Conservation (phyloP, 2,888 invertebrate species). For the Andrena marginata region DNA sequence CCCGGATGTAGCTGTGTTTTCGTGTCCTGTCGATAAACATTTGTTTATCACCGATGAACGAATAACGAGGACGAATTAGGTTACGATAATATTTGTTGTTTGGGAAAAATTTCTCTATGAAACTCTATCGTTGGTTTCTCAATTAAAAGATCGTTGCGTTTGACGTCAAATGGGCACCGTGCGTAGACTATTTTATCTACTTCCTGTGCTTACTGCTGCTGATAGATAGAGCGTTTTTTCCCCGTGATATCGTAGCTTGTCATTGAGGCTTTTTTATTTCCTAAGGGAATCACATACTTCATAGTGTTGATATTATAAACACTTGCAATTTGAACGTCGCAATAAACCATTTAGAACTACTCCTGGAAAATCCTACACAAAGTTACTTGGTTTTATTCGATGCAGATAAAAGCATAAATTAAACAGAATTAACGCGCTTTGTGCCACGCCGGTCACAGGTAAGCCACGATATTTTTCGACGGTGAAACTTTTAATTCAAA, state of each 20-base stretch:
- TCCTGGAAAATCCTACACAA: background rate
- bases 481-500: too few species aligned
- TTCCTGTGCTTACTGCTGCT: conserved; percentile 30
- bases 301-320: too few species aligned
- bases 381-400: background rate
- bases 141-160: conserved; percentile 10
- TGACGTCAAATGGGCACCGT: conserved; percentile 31
- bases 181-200: conserved; percentile 26
- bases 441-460: too few species aligned
- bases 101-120: background rate
- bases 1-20: background rate
- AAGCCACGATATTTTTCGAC: too few species aligned
- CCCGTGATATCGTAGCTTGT: conserved; percentile 11
- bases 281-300: background rate
- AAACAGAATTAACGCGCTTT: too few species aligned
- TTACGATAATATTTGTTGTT: conserved; percentile 17
- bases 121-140: conserved; percentile 22
- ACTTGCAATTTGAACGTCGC: background rate
- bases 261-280: conserved; percentile 11
- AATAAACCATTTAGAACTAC: background rate
- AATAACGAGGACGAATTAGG: background rate
- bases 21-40: background rate
- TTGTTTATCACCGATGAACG: background rate
- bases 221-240: conserved; percentile 25
- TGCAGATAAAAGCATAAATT: background rate